phyloP scores from a whole-genome alignment of 92 coral and sea anemone species.

The Epizoanthus fatuus region DNA sequence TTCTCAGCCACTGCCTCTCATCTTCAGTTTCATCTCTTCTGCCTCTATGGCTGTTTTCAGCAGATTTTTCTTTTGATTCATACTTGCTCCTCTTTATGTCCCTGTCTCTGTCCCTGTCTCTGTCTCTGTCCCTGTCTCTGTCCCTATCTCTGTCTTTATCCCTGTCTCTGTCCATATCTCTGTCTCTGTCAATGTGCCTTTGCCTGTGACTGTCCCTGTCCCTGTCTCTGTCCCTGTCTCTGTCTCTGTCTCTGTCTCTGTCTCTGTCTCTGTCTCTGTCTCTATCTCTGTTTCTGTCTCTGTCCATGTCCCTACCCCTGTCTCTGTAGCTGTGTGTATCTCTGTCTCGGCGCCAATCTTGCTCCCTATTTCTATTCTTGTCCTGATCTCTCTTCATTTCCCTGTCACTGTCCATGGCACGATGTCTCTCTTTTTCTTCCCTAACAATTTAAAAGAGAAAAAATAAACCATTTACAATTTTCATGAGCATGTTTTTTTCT shows the following conservation, averaged over 20 bases:
- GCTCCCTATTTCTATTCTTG: slow-evolving; percentile 13
- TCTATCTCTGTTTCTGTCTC: not conserved
- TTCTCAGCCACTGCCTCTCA: slow-evolving; percentile 5
- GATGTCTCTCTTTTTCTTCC: slow-evolving; percentile 52
- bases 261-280: too few species aligned
- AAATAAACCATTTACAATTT: not conserved
- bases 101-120: not conserved
- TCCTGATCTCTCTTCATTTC: not conserved
- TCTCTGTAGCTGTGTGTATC: not conserved
- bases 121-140: not conserved
- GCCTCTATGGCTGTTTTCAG: slow-evolving; percentile 18
- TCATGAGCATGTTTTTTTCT: not conserved
- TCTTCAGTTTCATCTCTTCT: slow-evolving; percentile 19
- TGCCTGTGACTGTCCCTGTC: not conserved
- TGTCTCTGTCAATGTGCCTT: not conserved
- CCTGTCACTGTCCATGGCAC: slow-evolving; percentile 12
- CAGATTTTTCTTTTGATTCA: not conserved
- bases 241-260: too few species aligned
- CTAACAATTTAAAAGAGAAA: slow-evolving; percentile 8
- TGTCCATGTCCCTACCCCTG: not conserved
- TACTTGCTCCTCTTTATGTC: not conserved
- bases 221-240: too few species aligned
- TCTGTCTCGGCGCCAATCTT: slow-evolving; percentile 4
- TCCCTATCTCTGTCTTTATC: too few species aligned
- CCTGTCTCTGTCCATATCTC: not conserved